These are phyloP conservation scores for Sycophaga agraensis DNA, from an alignment of 1,140 invertebrate genomes.

Conservation along the genomic window DNA sequence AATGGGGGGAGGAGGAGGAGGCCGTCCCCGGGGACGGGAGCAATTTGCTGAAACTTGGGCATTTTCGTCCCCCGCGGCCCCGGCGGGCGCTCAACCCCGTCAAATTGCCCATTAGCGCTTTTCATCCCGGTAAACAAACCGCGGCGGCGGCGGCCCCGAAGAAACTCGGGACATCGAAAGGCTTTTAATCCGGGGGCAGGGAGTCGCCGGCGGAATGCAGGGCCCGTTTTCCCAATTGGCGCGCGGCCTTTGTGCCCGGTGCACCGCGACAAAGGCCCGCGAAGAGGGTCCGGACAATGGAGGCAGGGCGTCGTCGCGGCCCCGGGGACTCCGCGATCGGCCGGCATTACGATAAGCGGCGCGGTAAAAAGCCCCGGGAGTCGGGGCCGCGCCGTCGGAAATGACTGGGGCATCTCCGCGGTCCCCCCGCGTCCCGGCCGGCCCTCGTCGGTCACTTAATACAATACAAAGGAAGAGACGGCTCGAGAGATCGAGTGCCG, in stretches of 20 bases:
- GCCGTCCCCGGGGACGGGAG: too few relatives aligned
- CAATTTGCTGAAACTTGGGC: neutral
- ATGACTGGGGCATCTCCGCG: neutral
- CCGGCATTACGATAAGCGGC: too few relatives aligned
- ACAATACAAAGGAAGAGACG: constrained; percentile 19
- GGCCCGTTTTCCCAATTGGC: neutral
- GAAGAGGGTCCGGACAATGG: neutral
- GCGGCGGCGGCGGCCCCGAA: too few relatives aligned
- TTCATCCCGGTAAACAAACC: constrained; percentile 9
- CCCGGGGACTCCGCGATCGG: too few relatives aligned
- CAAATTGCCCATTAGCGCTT: neutral
- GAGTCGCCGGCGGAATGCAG: neutral
- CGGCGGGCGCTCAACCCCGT: too few relatives aligned
- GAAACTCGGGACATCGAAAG: constrained; percentile 6
- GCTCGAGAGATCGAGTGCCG: neutral
- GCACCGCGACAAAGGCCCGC: too few relatives aligned
- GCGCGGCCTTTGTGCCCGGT: neutral
- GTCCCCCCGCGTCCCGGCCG: neutral
- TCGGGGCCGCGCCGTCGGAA: too few relatives aligned
- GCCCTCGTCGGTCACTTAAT: neutral
- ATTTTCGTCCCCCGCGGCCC: neutral
- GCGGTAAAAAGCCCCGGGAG: too few relatives aligned
- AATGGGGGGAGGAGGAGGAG: too few relatives aligned
- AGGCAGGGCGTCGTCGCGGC: neutral
- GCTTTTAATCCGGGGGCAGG: constrained; percentile 16